Evolutionary conservation across 2,113 vertebrate genomes (phyloP).

Genomic region (Protomyctophum bolini): DNA sequence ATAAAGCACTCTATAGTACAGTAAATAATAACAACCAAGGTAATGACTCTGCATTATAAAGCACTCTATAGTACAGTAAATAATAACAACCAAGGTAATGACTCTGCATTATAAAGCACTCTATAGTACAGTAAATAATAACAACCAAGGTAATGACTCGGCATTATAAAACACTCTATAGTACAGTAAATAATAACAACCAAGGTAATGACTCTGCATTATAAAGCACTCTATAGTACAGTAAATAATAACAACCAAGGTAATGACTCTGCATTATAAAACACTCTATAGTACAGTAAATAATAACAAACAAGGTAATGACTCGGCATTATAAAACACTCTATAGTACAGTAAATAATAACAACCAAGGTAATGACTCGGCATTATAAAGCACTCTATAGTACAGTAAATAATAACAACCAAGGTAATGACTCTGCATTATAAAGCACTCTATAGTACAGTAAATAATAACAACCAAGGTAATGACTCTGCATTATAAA

Average conservation of each 20-base stretch:
- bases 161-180: slow-evolving; percentile 4
- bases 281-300: not conserved
- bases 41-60: slow-evolving; percentile 61
- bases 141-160: slow-evolving; percentile 89
- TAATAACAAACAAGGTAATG: slow-evolving; percentile 96
- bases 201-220: slow-evolving; percentile 84
- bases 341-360: no score
- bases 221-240: slow-evolving; percentile 11
- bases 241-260: slow-evolving; percentile 99
- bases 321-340: slow-evolving; percentile 7
- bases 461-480: slow-evolving; percentile 99
- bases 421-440: slow-evolving; percentile 84
- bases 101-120: slow-evolving; percentile 6
- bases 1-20: slow-evolving; percentile 11
- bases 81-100: slow-evolving; percentile 96
- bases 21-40: slow-evolving; percentile 99
- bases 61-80: slow-evolving; percentile 1
- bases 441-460: slow-evolving; percentile 11
- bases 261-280: slow-evolving; percentile 61
- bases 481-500: slow-evolving; percentile 61
- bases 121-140: no score
- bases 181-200: no score
- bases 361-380: slow-evolving; percentile 89
- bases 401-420: no score
- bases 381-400: slow-evolving; percentile 4